Percentiles rank a stretch among this genome's conserved stretches.
phyloP scores from a whole-genome alignment of 1,140 invertebrate species.

The Macrocentrus cingulum region DNA sequence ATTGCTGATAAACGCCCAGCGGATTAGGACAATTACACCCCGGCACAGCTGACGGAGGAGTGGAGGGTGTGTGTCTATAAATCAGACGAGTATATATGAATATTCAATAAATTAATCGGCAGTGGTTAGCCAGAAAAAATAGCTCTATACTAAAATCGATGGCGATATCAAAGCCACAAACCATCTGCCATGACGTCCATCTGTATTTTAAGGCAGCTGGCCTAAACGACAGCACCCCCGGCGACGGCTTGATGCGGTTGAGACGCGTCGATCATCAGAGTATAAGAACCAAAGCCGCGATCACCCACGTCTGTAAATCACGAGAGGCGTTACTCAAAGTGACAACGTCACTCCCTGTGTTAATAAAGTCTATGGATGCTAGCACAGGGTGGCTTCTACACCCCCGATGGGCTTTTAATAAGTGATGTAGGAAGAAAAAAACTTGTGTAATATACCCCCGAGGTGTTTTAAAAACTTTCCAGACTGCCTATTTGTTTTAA shows the following conservation, averaged over 20 bases:
- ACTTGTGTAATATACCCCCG: neutral
- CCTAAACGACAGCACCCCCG: conserved; percentile 23
- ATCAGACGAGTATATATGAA: neutral
- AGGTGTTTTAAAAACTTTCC: conserved; percentile 17
- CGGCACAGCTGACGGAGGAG: too few relatives aligned
- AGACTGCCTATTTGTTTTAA: conserved; percentile 26
- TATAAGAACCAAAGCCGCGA: neutral
- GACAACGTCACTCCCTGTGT: conserved; percentile 34
- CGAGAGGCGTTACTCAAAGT: conserved; percentile 32
- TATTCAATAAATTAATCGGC: conserved; percentile 17
- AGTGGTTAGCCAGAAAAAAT: conserved; percentile 11
- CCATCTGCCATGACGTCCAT: conserved; percentile 22
- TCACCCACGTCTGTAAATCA: conserved; percentile 31
- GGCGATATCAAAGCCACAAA: neutral
- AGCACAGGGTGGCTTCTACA: neutral
- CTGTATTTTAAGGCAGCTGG: conserved; percentile 26
- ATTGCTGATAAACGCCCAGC: too few relatives aligned
- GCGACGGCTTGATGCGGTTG: conserved; percentile 13
- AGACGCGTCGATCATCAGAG: neutral
- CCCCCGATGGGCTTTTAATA: conserved; percentile 16
- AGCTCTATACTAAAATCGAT: conserved; percentile 15
- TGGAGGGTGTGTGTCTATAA: too few relatives aligned
- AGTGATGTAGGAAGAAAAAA: conserved; percentile 14
- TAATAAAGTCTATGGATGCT: conserved; percentile 30
- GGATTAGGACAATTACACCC: too few relatives aligned